Percentiles rank a stretch among this genome's conserved stretches.
Conservation (phyloP, 2,113 vertebrate genomes). For the Theropithecus gelada region DNA sequence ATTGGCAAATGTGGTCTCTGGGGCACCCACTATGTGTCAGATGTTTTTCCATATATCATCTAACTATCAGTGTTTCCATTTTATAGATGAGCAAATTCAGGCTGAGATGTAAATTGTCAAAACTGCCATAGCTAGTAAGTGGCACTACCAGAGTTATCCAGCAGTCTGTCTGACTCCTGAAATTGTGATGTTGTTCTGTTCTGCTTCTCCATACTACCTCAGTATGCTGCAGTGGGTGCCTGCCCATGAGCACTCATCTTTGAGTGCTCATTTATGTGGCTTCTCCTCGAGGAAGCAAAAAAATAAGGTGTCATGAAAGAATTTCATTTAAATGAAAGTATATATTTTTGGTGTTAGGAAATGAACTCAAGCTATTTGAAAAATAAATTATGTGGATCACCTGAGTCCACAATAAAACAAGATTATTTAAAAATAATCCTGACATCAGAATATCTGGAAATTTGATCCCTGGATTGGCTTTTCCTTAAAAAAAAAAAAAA, state of each 20-base stretch:
- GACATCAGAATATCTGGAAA: background rate
- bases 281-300: slow-evolving; percentile 3
- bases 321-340: background rate
- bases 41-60: background rate
- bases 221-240: background rate
- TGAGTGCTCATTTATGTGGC: background rate
- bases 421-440: background rate
- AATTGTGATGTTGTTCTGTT: background rate
- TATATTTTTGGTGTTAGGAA: background rate
- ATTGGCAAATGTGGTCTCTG: background rate
- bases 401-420: background rate
- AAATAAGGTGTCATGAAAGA: background rate
- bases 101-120: background rate
- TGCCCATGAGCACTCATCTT: background rate
- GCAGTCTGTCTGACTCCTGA: background rate
- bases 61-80: background rate
- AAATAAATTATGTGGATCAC: background rate
- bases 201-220: background rate
- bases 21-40: background rate
- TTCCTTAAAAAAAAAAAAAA: background rate
- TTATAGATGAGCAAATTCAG: background rate
- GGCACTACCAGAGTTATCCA: background rate
- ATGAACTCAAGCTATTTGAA: background rate
- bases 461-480: background rate
- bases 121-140: background rate